phyloP scores from a whole-genome alignment of 2,797 vertebrate genomes.

The Neosilurus mollespiculum region DNA sequence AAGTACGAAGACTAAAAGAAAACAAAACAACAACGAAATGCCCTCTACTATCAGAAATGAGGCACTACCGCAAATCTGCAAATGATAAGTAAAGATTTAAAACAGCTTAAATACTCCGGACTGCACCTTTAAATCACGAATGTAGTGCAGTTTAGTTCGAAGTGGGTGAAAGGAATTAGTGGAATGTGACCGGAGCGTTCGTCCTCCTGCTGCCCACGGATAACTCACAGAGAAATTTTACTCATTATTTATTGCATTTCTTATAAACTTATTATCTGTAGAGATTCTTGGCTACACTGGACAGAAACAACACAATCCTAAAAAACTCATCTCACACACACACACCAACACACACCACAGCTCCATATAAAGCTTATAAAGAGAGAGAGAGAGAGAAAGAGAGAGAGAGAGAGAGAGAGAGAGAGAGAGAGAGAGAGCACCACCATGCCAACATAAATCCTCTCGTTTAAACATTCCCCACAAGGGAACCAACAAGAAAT shows the following conservation, averaged over 20 bases:
- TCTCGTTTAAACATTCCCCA: background rate
- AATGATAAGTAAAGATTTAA: background rate
- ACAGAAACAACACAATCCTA: background rate
- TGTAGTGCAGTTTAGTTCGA: too few relatives aligned
- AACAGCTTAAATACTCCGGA: background rate
- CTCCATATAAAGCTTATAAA: conserved; percentile 26
- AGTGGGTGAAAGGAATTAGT: background rate
- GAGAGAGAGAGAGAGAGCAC: background rate
- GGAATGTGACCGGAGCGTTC: background rate
- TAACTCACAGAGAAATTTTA: background rate
- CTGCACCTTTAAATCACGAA: background rate
- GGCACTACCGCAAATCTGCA: background rate
- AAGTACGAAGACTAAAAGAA: background rate
- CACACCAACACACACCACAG: background rate
- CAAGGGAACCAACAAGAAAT: conserved; percentile 6
- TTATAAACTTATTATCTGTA: background rate
- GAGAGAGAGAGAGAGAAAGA: background rate
- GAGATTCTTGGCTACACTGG: background rate
- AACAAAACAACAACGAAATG: background rate
- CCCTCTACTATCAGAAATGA: background rate
- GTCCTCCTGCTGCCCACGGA: conserved; percentile 1
- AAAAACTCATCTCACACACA: background rate
- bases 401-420: conserved; percentile 2
- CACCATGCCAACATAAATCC: background rate
- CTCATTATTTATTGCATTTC: background rate